Conservation (phyloP, 2,888 invertebrate genomes). For the Phoronis australis region DNA sequence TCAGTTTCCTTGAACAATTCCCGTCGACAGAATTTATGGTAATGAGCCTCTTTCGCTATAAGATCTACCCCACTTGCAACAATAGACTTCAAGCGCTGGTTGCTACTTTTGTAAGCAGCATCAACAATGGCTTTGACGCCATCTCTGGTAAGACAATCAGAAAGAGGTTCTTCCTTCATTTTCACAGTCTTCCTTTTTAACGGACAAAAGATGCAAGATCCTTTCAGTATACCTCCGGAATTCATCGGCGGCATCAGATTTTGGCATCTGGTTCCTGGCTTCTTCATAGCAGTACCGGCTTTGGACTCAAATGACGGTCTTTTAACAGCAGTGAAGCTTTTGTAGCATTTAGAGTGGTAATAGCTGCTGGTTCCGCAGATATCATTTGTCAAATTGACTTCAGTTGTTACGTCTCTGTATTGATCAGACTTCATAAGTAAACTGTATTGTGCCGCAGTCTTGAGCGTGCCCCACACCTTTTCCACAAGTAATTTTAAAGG, state of each 20-base stretch:
- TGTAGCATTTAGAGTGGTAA: constrained; percentile 1
- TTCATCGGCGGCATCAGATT: not conserved
- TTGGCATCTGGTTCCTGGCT: not conserved
- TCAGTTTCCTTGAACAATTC: constrained; percentile 1
- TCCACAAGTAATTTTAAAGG: not conserved
- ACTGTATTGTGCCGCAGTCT: too few relatives aligned
- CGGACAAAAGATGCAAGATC: constrained; percentile 3
- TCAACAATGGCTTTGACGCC: constrained; percentile 1
- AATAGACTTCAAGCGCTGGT: constrained; percentile 1
- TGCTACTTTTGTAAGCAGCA: constrained; percentile 1
- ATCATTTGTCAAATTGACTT: too few relatives aligned
- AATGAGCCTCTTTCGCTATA: constrained; percentile 1
- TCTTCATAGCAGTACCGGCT: not conserved
- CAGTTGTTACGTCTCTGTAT: too few relatives aligned
- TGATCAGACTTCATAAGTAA: too few relatives aligned
- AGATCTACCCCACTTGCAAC: not conserved
- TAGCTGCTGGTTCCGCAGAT: too few relatives aligned
- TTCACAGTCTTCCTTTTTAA: not conserved
- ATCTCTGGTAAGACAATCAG: constrained; percentile 6
- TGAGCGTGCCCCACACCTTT: not conserved
- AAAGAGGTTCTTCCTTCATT: not conserved
- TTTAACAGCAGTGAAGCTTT: constrained; percentile 1
- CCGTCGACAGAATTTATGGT: constrained; percentile 1
- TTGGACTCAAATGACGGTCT: not conserved
- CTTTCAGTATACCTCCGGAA: not conserved